Conservation (phyloP, 1,140 invertebrate genomes). For the Mylabris phalerata region DNA sequence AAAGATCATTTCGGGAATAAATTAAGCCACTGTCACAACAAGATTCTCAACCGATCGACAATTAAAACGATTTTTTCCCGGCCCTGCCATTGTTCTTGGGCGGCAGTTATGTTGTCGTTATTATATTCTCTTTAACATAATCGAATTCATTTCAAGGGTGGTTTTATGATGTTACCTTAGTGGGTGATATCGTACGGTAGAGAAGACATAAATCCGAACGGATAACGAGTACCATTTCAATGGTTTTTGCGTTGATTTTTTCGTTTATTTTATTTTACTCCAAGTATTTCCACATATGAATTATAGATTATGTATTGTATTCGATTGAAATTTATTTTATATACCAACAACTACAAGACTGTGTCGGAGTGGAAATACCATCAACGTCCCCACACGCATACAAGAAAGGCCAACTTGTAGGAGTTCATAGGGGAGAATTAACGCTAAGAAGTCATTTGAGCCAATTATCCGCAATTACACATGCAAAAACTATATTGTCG, state of each 20-base stretch:
- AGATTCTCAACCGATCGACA: background rate
- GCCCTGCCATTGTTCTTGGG: conserved; percentile 25
- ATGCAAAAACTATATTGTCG: no score
- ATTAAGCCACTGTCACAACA: background rate
- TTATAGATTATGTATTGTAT: conserved; percentile 39
- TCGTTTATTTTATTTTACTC: no score
- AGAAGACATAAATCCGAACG: conserved; percentile 8
- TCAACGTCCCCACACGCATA: no score
- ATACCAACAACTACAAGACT: no score
- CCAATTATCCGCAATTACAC: no score
- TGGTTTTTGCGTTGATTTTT: background rate
- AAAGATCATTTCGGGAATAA: no score
- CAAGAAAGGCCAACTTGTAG: no score
- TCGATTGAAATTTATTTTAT: conserved; percentile 33
- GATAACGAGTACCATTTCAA: conserved; percentile 2
- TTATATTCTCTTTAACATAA: conserved; percentile 4
- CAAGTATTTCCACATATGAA: conserved; percentile 25
- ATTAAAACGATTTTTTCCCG: no score
- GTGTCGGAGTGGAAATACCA: no score
- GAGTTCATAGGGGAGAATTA: no score
- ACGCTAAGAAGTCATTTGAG: no score
- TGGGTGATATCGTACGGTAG: conserved; percentile 6
- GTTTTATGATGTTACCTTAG: background rate
- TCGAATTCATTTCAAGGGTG: no score
- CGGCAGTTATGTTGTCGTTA: conserved; percentile 31